Conservation (phyloP, 2,888 invertebrate genomes). For the Mythimna loreyi region DNA sequence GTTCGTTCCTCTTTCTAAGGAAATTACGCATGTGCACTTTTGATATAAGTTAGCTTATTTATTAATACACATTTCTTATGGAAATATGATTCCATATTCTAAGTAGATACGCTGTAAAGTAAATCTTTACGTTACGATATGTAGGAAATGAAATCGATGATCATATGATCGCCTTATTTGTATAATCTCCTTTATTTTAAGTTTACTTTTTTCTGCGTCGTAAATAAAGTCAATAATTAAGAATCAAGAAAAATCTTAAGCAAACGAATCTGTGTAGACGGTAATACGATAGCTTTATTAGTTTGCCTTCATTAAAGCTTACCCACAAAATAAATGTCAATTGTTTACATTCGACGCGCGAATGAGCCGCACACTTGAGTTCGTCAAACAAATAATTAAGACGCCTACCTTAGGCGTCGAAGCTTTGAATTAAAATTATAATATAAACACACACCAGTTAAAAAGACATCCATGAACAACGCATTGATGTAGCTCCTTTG, state of each 20-base stretch:
- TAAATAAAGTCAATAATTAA: constrained; percentile 47
- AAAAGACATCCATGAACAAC: constrained; percentile 91
- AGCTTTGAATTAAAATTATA: constrained; percentile 65
- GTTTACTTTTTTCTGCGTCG: constrained; percentile 46
- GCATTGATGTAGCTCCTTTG: constrained; percentile 88
- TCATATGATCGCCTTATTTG: constrained; percentile 39
- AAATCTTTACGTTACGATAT: constrained; percentile 28
- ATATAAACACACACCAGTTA: constrained; percentile 88
- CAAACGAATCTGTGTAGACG: constrained; percentile 59
- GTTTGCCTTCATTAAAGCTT: constrained; percentile 68
- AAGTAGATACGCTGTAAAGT: no score
- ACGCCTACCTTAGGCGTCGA: constrained; percentile 35
- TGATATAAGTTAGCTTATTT: constrained; percentile 30
- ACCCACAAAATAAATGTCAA: constrained; percentile 72
- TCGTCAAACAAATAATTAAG: constrained; percentile 63
- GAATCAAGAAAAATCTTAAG: constrained; percentile 52
- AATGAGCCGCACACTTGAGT: constrained; percentile 66
- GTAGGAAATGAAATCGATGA: constrained; percentile 47
- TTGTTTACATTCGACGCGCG: constrained; percentile 73
- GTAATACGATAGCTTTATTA: constrained; percentile 70
- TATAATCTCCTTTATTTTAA: constrained; percentile 20
- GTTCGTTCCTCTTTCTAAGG: constrained; percentile 31
- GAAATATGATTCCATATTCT: constrained; percentile 25
- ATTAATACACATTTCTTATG: constrained; percentile 24
- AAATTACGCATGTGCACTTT: constrained; percentile 20